Evolutionary conservation across 2,888 invertebrate species (phyloP).

Genomic region (Lithophane ornitopus): DNA sequence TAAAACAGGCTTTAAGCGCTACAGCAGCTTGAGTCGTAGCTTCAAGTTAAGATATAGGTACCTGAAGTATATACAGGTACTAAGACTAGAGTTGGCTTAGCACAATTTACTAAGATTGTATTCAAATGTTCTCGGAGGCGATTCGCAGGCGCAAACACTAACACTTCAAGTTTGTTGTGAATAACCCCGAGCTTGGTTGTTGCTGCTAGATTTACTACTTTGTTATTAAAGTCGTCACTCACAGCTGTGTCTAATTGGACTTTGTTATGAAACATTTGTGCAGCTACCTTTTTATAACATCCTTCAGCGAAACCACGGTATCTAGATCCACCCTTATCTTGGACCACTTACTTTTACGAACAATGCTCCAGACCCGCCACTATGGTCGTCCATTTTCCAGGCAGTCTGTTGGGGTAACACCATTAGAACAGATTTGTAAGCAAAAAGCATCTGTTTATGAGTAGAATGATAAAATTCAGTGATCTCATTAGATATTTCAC

Average conservation of each 20-base stretch:
- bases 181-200: slow-evolving; percentile 42
- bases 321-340: slow-evolving; percentile 39
- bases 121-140: slow-evolving; percentile 48
- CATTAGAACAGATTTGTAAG: slow-evolving; percentile 17
- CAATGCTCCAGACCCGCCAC: slow-evolving; percentile 22
- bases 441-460: slow-evolving; percentile 16
- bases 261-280: slow-evolving; percentile 49
- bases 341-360: slow-evolving; percentile 32
- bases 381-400: slow-evolving; percentile 15
- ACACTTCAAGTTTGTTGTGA: slow-evolving; percentile 52
- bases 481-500: slow-evolving; percentile 14
- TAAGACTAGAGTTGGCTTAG: slow-evolving; percentile 32
- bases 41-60: slow-evolving; percentile 18
- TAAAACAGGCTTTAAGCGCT: slow-evolving; percentile 54
- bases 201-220: slow-evolving; percentile 35
- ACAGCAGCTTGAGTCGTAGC: slow-evolving; percentile 27
- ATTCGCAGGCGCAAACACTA: slow-evolving; percentile 31
- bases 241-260: slow-evolving; percentile 59
- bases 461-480: slow-evolving; percentile 21
- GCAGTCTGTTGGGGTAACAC: slow-evolving; percentile 4
- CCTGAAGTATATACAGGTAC: slow-evolving; percentile 25
- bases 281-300: slow-evolving; percentile 52
- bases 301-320: slow-evolving; percentile 37
- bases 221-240: slow-evolving; percentile 58
- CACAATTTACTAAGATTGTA: slow-evolving; percentile 58